Evolutionary conservation across 2,113 vertebrate species (phyloP).

Genomic region (Crocuta crocuta): DNA sequence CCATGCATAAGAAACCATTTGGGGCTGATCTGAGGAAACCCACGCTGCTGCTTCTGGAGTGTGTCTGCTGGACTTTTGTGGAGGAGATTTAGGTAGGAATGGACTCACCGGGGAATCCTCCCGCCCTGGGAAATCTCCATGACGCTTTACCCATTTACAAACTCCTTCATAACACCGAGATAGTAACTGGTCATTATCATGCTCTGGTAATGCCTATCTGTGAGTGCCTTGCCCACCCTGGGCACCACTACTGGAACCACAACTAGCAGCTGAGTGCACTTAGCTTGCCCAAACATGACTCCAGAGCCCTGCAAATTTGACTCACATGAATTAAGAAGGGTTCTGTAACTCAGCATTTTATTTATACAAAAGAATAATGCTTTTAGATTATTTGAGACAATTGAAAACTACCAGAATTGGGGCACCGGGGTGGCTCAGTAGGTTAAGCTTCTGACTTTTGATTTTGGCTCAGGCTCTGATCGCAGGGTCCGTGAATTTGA

Average conservation of each 20-base stretch:
- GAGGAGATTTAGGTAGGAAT: not conserved
- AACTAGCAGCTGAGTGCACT: not conserved
- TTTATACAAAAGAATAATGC: not conserved
- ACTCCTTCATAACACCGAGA: not conserved
- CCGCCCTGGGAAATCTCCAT: not conserved
- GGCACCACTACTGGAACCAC: not conserved
- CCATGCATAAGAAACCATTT: not conserved
- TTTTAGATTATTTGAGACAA: not conserved
- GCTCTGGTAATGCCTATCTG: not conserved
- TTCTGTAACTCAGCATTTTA: not conserved
- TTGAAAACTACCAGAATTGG: not conserved
- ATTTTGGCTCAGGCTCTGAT: no score
- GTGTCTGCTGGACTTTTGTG: not conserved
- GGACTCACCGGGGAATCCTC: not conserved
- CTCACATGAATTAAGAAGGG: not conserved
- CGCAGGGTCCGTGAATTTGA: no score
- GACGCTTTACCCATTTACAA: not conserved
- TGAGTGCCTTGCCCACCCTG: not conserved
- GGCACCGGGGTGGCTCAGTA: no score
- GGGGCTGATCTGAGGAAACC: not conserved
- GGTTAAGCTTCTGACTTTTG: no score
- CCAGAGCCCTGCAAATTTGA: not conserved
- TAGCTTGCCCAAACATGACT: not conserved
- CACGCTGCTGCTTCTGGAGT: not conserved
- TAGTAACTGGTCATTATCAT: not conserved